A percentile compares a stretch with the other conserved stretches of the same genome.
phyloP scores from a whole-genome alignment of 2,797 vertebrate genomes.

The Pipistrellus pygmaeus region DNA sequence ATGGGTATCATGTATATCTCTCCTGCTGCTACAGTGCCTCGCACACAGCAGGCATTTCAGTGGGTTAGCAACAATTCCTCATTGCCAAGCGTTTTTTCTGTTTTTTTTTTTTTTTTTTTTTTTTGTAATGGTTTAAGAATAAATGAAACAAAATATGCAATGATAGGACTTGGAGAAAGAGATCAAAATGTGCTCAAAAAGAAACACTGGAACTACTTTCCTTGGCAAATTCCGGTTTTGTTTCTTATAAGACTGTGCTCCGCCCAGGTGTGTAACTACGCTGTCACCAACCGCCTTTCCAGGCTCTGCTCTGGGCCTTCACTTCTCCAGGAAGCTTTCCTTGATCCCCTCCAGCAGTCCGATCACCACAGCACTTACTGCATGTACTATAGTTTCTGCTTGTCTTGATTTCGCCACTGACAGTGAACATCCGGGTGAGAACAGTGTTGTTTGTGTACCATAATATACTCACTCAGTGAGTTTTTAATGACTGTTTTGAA shows the following conservation, averaged over 20 bases:
- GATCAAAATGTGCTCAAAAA: constrained; percentile 14
- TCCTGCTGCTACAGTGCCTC: background rate
- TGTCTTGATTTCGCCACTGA: background rate
- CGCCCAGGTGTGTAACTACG: background rate
- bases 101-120: no score
- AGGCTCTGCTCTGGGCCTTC: background rate
- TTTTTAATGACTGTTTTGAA: background rate
- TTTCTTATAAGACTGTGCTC: background rate
- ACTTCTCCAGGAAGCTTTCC: background rate
- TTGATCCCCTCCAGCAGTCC: background rate
- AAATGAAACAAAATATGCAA: constrained; percentile 17
- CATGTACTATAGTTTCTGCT: background rate
- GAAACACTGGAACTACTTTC: background rate
- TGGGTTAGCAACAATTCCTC: background rate
- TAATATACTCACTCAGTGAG: background rate
- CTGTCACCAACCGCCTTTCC: background rate
- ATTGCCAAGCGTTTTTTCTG: background rate
- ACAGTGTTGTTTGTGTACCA: background rate
- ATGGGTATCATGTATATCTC: background rate
- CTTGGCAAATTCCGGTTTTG: background rate
- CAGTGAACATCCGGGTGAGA: background rate
- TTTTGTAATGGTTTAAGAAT: background rate
- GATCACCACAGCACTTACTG: background rate
- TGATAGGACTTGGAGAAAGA: constrained; percentile 12
- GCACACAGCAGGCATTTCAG: background rate